A percentile compares a stretch with the other conserved stretches of the same genome.
Evolutionary conservation across 2,888 invertebrate genomes (phyloP).

Genomic region (Epinotia nisella): DNA sequence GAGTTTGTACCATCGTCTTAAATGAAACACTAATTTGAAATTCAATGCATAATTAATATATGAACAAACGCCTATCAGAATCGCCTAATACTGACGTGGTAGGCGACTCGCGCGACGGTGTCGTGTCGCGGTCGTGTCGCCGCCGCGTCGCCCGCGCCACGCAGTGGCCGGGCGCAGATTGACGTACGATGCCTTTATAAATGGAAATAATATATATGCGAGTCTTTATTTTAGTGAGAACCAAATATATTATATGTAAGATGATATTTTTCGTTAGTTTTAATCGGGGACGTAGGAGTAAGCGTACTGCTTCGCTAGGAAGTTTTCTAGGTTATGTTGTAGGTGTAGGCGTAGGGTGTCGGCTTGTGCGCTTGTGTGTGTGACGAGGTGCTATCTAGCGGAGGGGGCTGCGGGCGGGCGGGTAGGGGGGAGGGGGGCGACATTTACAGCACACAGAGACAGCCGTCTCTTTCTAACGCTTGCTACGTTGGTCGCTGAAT

Average conservation of each 20-base stretch:
- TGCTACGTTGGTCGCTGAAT: background rate
- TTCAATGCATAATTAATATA: constrained; percentile 9
- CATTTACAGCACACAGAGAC: too few relatives aligned
- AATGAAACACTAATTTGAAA: background rate
- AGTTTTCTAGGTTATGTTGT: constrained; percentile 48
- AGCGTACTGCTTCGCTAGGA: constrained; percentile 39
- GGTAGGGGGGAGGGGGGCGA: background rate
- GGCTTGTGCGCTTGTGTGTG: constrained; percentile 48
- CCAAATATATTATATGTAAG: constrained; percentile 73
- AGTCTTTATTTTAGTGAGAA: constrained; percentile 70
- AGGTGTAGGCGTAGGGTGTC: constrained; percentile 48
- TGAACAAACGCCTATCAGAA: constrained; percentile 3
- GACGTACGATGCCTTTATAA: constrained; percentile 48
- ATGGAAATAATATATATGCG: constrained; percentile 57
- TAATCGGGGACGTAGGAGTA: constrained; percentile 31
- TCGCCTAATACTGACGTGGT: background rate
- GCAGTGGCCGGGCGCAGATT: constrained; percentile 13
- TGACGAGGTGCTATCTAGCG: constrained; percentile 14
- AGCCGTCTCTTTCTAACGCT: background rate
- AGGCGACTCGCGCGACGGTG: background rate
- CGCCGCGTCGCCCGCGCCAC: constrained; percentile 26
- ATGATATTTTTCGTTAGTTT: constrained; percentile 52
- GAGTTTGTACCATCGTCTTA: background rate
- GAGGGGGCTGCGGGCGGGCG: background rate
- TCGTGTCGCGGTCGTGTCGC: background rate